These are phyloP conservation scores for Trachymyrmex cornetzi DNA, from an alignment of 1,140 invertebrate genomes.

Conservation along the genomic window DNA sequence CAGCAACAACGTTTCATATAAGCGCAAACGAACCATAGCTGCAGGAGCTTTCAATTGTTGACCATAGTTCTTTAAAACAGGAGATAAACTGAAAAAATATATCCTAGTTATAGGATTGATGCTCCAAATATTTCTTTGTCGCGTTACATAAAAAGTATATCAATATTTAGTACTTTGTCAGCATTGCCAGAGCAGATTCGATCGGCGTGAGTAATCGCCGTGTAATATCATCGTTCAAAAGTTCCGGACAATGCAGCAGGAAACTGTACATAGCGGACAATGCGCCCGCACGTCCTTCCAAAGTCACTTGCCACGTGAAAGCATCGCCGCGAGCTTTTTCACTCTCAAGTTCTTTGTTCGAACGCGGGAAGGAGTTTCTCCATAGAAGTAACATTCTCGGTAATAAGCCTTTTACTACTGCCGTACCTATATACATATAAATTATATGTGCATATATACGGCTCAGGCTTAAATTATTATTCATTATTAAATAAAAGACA, in stretches of 20 bases:
- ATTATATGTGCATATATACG: not conserved
- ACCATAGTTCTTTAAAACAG: constrained; percentile 96
- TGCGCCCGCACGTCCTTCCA: constrained; percentile 98
- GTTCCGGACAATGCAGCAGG: constrained; percentile 95
- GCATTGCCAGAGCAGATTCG: constrained; percentile 97
- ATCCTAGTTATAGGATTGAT: not conserved
- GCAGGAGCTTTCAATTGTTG: constrained; percentile 97
- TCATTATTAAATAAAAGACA: constrained; percentile 39
- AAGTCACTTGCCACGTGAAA: constrained; percentile 99
- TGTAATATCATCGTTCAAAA: constrained; percentile 96
- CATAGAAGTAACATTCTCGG: constrained; percentile 98
- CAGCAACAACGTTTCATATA: constrained; percentile 96
- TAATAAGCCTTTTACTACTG: constrained; percentile 95
- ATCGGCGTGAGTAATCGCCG: constrained; percentile 95
- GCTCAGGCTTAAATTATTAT: not conserved
- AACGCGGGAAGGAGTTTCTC: constrained; percentile 99
- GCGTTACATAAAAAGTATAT: constrained; percentile 14
- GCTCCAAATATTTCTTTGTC: not conserved
- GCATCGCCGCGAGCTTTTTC: constrained; percentile 99
- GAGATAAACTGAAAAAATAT: constrained; percentile 89
- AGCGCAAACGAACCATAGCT: constrained; percentile 95
- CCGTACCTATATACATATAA: constrained; percentile 88
- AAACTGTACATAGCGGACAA: constrained; percentile 98
- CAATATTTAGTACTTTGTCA: constrained; percentile 92
- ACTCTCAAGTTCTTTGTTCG: constrained; percentile 97